Conservation (phyloP, 2,113 vertebrate species). For the Platichthys flesus region DNA sequence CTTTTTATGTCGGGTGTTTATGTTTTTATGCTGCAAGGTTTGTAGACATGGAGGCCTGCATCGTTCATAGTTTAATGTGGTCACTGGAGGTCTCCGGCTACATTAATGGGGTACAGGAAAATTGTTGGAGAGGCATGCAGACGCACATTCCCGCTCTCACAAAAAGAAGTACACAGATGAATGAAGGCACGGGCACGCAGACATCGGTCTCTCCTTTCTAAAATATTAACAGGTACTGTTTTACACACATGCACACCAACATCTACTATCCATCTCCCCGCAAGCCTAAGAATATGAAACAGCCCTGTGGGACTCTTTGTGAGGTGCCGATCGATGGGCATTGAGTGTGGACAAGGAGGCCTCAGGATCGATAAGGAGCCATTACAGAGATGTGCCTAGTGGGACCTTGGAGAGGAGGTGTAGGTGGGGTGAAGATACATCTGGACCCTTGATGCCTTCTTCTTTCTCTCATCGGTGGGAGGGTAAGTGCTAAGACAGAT, state of each 20-base stretch:
- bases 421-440: conserved; percentile 38
- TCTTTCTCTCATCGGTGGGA: conserved; percentile 38
- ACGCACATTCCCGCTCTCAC: not conserved
- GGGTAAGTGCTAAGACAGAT: conserved; percentile 29
- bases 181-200: not conserved
- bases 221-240: conserved; percentile 30
- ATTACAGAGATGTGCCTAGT: conserved; percentile 78
- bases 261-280: conserved; percentile 9
- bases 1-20: conserved; percentile 43
- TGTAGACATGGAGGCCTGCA: conserved; percentile 31
- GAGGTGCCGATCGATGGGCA: conserved; percentile 75
- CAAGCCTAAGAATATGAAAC: conserved; percentile 63
- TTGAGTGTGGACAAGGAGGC: conserved; percentile 79
- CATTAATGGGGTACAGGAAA: conserved; percentile 12
- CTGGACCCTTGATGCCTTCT: conserved; percentile 58
- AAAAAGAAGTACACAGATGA: not conserved
- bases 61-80: conserved; percentile 40
- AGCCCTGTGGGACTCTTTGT: conserved; percentile 75
- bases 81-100: conserved; percentile 28
- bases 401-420: conserved; percentile 53
- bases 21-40: conserved; percentile 48
- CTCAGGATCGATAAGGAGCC: conserved; percentile 74
- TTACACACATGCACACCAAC: conserved; percentile 33
- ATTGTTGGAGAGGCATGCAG: not conserved
- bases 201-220: conserved; percentile 1